Base-by-base conservation (phyloP, 2,888 invertebrate species). In the Ashinkailepas kermadecensis region DNA sequence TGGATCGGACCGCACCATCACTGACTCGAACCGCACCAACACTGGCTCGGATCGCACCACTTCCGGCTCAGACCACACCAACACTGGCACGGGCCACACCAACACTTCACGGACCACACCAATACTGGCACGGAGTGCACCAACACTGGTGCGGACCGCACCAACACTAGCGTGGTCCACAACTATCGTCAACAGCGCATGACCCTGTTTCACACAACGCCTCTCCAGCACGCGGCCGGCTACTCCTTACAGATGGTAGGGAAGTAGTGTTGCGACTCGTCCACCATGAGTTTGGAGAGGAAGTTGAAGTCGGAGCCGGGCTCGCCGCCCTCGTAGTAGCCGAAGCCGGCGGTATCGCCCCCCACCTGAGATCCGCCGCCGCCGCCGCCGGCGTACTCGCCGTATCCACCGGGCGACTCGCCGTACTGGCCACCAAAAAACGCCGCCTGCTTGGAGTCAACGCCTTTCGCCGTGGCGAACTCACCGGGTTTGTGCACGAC, bases 261-360 rank as follows among this genome's bases (percentile, higher is more conserved):
- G 15, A 79, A 79, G 58, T 59, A 79, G 79, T 79, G 79, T 25
- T n/a, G 8, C n/a, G 58, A 58, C 18, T 79, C 79, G 25, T 79
- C 79, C 15, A 18, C 9, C 58, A 79, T 79, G 23, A 79, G 18
- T n/a, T 79, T 79, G 23, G 79, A 79, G 56, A 79, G 58, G 25
- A 79, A 79, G 58, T 79, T 79, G 58, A 79, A 79, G 79, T 79
- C 79, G 13, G 79, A n/a, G 12, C 18, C 18, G 54, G 54, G 54
- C 0, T 54, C 74, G 56, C 74, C 54, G 56, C 74, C 21, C 10
- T 74, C 74, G 56, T 56, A 74, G 56, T 56, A 74, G 74, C 74
- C 74, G 74, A 56, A 74, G 65, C 23, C 65, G 59, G 59, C 59
- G 12, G 59, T 59, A 59, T 74, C 74, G 74, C 18, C 56, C 8